Evolutionary conservation across 1,140 invertebrate genomes (phyloP).

Genomic region (Dermatophagoides farinae): DNA sequence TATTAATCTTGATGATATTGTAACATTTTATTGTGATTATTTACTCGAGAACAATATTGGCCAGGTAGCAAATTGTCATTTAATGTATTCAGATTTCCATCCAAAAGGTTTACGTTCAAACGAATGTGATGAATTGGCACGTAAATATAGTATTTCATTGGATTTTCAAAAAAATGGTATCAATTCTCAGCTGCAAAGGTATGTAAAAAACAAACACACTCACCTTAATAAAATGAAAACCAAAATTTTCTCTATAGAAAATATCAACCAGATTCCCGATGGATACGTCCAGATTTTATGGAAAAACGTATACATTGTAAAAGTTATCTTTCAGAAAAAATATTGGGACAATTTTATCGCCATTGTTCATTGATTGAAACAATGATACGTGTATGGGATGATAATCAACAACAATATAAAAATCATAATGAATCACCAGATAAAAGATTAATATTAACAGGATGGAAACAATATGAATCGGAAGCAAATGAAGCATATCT

Average conservation of each 20-base stretch:
- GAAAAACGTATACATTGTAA: slow-evolving; percentile 15
- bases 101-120: slow-evolving; percentile 16
- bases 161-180: slow-evolving; percentile 23
- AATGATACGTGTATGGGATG: too few relatives aligned
- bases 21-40: slow-evolving; percentile 21
- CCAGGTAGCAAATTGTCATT: slow-evolving; percentile 20
- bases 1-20: slow-evolving; percentile 18
- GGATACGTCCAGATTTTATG: slow-evolving; percentile 22
- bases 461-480: slow-evolving; percentile 16
- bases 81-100: slow-evolving; percentile 20
- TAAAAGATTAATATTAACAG: slow-evolving; percentile 8
- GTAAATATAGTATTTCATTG: slow-evolving; percentile 19
- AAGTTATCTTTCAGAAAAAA: slow-evolving; percentile 14
- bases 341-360: slow-evolving; percentile 15
- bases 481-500: slow-evolving; percentile 9
- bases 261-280: neutral
- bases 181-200: neutral
- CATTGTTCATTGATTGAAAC: neutral
- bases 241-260: neutral
- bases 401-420: too few relatives aligned
- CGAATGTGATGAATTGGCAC: slow-evolving; percentile 20
- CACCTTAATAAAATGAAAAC: neutral
- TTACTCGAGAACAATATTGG: slow-evolving; percentile 23
- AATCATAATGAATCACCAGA: too few relatives aligned
- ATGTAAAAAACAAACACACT: neutral